Base-by-base conservation (phyloP, 2,797 vertebrate species). In the Macropodus opercularis region DNA sequence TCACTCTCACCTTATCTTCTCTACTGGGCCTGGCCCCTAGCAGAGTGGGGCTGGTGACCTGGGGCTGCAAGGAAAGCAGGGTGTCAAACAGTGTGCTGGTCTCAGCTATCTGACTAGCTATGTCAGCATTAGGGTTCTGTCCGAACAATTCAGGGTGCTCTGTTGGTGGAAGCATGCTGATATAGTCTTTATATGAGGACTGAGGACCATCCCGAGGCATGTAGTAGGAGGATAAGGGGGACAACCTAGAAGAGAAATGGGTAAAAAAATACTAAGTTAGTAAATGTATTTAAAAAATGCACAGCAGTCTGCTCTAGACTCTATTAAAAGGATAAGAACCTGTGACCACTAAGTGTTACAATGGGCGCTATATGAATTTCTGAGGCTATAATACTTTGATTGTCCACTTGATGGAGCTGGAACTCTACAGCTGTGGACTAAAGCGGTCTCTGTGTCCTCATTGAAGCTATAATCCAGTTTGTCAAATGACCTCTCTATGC, bases 61-160 rank as follows among this genome's bases (percentile, higher is more conserved):
- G 94, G 9, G 94, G 95, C 86, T 95, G 94, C 69, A 97, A 88
- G 24, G 94, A 95, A n/a, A 96, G 91, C 67, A 97, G 87, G 6
- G 92, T 95, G 64, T 94, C 93, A 46, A 96, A 94, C 49, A 96
- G 90, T 0, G 85, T 93, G 32, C 86, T 89, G 8, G 94, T 93
- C 83, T 95, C 95, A 0, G 93, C 90, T 50, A 95, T 94, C 90
- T 95, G 94, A 70, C 94, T 94, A 42, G 93, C 93, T 11, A 95
- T 93, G 18, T 96, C 94, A 0, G 95, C 94, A 12, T 97, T 97
- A 39, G 93, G 88, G 81, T 97, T 94, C 80, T 95, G 94, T 17
- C 95, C 95, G 36, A 96, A 96, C 69, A 94, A 90, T 76, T 95
- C 95, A 0, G 95, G 94, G 57, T 92, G 88, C 58, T 96, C 95